Base-by-base conservation (phyloP, 1,140 invertebrate genomes). In the Spodoptera frugiperda region DNA sequence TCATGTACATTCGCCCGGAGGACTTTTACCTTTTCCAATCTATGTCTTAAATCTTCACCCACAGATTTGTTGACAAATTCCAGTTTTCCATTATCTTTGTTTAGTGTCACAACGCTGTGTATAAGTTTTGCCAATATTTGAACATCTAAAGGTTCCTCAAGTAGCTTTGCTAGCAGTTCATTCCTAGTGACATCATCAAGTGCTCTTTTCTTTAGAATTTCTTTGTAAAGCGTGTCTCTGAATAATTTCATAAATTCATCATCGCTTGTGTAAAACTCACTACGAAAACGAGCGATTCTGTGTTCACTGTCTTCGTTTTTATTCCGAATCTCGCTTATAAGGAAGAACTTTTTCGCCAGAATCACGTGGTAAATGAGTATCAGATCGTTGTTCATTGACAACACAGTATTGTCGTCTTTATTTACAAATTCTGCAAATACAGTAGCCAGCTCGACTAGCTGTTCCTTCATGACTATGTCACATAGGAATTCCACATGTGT, bases 341-440 rank as follows among this genome's bases (percentile, higher is more conserved):
- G 14, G 2, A 70, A 21, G 33, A 53, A 48, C 15, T 53, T 51
- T 19, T 17, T 19, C 15, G 3, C n/a, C 11, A 70, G 17, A 10
- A 70, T 33, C 0, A 70, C 48, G 15, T 70, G 67, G 14, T 54
- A 70, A 17, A 8, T 49, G 14, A 54, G n/a, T 8, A 70, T 25
- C 2, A 51, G 25, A n/a, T 70, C 67, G 25, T 25, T 25, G 25
- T 25, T 25, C 5, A 25, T 25, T 25, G 25, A 25, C 25, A 25
- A 4, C 5, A 25, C 0, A 25, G 25, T 25, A 25, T 25, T 25
- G 25, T 25, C 25, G 25, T 25, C 5, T 25, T 25, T 25, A 25
- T 25, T 25, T 3, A 25, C 5, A 25, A 25, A 25, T 25, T 25
- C 25, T 25, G 25, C 25, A 3, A 25, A 25, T 25, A 25, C 2